phyloP scores from a whole-genome alignment of 2,113 vertebrate genomes.

The Ceyx cyanopectus region DNA sequence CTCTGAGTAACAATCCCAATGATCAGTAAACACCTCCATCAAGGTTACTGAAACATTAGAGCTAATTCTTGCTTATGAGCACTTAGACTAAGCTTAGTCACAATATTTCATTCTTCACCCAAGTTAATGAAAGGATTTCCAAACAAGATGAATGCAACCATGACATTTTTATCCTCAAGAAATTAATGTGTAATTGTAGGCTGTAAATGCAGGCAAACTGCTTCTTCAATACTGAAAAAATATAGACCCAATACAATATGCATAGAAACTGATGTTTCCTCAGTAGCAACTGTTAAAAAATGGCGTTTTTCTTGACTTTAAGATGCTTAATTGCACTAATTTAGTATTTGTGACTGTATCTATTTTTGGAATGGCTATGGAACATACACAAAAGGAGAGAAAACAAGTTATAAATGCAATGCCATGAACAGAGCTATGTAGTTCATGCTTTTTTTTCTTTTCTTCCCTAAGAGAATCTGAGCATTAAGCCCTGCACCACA shows the following conservation, averaged over 20 bases:
- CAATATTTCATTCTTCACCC: not conserved
- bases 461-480: not conserved
- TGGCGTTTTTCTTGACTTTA: not conserved
- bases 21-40: not conserved
- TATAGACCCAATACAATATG: not conserved
- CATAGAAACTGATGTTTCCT: not conserved
- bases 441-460: not conserved
- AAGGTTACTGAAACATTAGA: not conserved
- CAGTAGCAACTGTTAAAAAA: not conserved
- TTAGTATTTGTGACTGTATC: not conserved
- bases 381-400: not conserved
- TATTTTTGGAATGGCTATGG: constrained; percentile 26
- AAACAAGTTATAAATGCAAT: constrained; percentile 6
- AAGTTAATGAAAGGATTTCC: not conserved
- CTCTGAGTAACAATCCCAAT: not conserved
- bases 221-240: not conserved
- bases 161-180: not conserved
- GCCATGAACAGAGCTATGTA: constrained; percentile 1
- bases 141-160: not conserved
- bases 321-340: constrained; percentile 1
- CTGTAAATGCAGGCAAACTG: not conserved
- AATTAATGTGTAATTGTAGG: not conserved
- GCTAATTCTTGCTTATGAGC: not conserved
- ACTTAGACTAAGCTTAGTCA: not conserved
- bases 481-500: constrained; percentile 10